Evolutionary conservation across 2,113 vertebrate species (phyloP), one percentile per base, ranked within the genome.

Genomic region (Pachycephala philippinensis): DNA sequence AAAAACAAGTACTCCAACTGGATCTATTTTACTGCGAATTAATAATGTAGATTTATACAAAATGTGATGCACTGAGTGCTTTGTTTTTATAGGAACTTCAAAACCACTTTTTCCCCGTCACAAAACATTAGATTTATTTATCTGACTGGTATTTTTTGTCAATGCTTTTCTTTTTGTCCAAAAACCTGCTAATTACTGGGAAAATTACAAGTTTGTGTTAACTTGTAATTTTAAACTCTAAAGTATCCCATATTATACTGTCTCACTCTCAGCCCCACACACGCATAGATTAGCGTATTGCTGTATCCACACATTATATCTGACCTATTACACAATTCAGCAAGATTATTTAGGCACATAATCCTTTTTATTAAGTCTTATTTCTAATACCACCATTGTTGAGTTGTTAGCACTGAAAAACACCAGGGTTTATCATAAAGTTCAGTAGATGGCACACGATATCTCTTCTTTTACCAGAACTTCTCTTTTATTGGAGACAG

Each of bases 21-120:
- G 97, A 98, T 98, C 93, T 97, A 92, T 98, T 98, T 97, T 96
- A 96, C 97, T 97, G 95, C 90, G 70, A 98, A 98, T 98, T 98
- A 98, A 98, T 98, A 98, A 98, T 97, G 96, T 95, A 98, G 97
- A 98, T 98, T 98, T 97, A 97, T 88, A 97, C 89, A 95, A 78
- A 97, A 95, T 86, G 59, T 95, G 63, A 87, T 81, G 87, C 20
- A 89, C 15, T 93, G 84, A 96, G 93, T 93, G 92, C 53, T 97
- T 97, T 95, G 84, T 95, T 94, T 97, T 97, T 96, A 93, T 42
- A 92, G 88, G 39, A 85, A 80, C 82, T 97, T 72, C 81, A 78
- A 94, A 96, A 92, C 56, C 71, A 92, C 59, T 85, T 74, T 76
- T 97, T 90, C 52, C 59, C 30, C 42, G 76, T 91, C 96, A 83